Base-by-base conservation (phyloP, 2,797 vertebrate genomes). In the Manis javanica region DNA sequence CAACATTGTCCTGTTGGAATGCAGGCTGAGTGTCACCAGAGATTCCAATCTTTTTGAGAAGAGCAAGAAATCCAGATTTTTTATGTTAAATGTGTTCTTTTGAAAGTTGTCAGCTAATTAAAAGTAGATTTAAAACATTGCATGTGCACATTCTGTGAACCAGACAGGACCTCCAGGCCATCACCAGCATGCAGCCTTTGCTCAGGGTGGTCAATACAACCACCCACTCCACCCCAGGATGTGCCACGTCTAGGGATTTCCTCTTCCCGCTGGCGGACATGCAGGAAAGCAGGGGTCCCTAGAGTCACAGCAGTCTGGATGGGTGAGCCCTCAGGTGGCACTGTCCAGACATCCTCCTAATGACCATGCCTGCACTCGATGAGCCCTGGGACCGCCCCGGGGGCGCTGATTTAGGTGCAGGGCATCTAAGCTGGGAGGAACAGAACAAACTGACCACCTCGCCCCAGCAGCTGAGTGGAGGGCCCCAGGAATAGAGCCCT, bases 91-190 rank as follows among this genome's bases (percentile, higher is more conserved):
- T 59, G 14, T 89, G 51, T 96, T 72, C 69, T 89, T 96, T 94
- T 85, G 64, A 96, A 95, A 87, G 53, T 46, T 79, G 59, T 96
- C 79, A 95, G 39, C 53, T 86, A 96, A 87, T 79, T 96, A 79
- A 96, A 95, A 94, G 82, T 86, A 92, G 63, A 90, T 90, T 90
- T 89, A 87, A 94, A 94, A 66, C 55, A 91, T 15, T 74, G 39
- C 0, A 16, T 46, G 68, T 57, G 31, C 24, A 2, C 90, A 87
- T 92, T 96, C 72, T 92, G 68, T 82, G 86, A 88, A 49, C 71
- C 87, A 95, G 34, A 75, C 72, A 55, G 75, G 72, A 84, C 21
- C n/a, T 61, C 63, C 13, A 29, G 37, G 34, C 49, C 64, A 46
- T 88, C 29, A 61, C 5, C 18, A 84, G 71, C 85, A 90, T 92